These are phyloP conservation scores for Callorhinus ursinus DNA, from an alignment of 2,113 vertebrate genomes.

Conservation along the genomic window DNA sequence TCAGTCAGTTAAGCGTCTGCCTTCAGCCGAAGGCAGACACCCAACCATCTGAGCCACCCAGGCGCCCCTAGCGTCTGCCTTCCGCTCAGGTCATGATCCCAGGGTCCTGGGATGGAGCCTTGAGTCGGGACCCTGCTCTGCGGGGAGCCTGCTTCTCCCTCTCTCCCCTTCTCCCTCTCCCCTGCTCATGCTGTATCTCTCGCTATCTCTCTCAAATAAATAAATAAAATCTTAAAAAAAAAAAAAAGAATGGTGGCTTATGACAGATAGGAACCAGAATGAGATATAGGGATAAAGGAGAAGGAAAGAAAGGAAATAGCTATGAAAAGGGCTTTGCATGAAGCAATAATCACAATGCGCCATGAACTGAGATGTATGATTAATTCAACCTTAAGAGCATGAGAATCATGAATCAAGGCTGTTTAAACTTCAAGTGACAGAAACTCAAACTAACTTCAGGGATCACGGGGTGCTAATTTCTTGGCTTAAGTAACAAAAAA, in stretches of 20 bases:
- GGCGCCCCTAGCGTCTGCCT: no score
- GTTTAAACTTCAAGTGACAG: conserved; percentile 16
- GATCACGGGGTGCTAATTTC: fast-evolving
- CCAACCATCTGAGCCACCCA: no score
- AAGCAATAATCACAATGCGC: background rate
- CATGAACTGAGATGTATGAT: background rate
- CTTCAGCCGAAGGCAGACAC: no score
- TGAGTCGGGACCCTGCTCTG: no score
- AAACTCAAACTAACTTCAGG: conserved; percentile 15
- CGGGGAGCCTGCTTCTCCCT: no score
- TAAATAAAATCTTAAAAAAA: no score
- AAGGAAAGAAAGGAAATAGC: background rate
- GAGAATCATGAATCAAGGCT: background rate
- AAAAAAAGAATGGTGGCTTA: background rate
- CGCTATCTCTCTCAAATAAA: no score
- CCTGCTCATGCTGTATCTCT: no score
- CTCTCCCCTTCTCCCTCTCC: no score
- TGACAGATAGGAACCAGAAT: background rate
- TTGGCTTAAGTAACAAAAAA: background rate
- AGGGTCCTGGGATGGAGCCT: no score
- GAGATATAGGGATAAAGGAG: background rate
- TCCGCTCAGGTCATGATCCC: no score
- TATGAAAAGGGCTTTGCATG: background rate
- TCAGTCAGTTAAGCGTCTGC: no score
- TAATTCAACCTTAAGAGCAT: background rate